These are phyloP conservation scores for Homarus gammarus DNA, from an alignment of 2,888 invertebrate genomes.

Conservation along the genomic window DNA sequence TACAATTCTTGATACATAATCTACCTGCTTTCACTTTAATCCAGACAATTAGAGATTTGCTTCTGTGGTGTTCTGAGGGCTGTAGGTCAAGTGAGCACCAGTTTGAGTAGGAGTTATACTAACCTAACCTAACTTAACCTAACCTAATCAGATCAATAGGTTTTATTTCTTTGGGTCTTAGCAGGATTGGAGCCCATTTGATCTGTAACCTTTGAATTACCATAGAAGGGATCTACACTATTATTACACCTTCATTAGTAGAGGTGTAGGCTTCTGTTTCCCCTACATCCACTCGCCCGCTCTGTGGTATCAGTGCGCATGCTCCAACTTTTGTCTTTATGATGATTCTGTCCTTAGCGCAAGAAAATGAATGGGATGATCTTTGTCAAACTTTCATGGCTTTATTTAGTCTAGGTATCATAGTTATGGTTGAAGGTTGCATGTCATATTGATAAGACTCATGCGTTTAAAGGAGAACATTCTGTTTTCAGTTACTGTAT, in stretches of 20 bases:
- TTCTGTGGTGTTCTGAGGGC: too few relatives aligned
- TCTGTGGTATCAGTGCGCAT: slow-evolving; percentile 17
- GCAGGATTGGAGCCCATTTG: too few relatives aligned
- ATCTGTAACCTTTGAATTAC: too few relatives aligned
- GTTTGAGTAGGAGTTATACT: too few relatives aligned
- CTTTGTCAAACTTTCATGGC: slow-evolving; percentile 19
- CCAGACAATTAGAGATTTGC: too few relatives aligned
- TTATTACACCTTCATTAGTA: slow-evolving; percentile 14
- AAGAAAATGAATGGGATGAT: slow-evolving; percentile 14
- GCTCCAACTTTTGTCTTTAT: background rate
- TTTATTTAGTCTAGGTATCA: slow-evolving; percentile 19
- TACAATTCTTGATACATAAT: too few relatives aligned
- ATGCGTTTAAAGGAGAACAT: background rate
- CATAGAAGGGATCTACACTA: background rate
- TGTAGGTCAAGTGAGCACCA: too few relatives aligned
- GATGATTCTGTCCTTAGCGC: slow-evolving; percentile 8
- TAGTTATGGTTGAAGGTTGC: slow-evolving; percentile 29
- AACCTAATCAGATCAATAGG: too few relatives aligned
- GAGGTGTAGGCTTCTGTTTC: background rate
- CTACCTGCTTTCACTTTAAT: too few relatives aligned
- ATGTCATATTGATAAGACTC: slow-evolving; percentile 14
- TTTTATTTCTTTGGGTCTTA: too few relatives aligned
- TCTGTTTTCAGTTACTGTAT: background rate
- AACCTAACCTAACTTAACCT: too few relatives aligned
- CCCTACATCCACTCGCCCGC: background rate